Percentiles rank a stretch among this genome's conserved stretches.
phyloP scores from a whole-genome alignment of 2,888 invertebrate genomes.

The Petrolisthes manimaculis region DNA sequence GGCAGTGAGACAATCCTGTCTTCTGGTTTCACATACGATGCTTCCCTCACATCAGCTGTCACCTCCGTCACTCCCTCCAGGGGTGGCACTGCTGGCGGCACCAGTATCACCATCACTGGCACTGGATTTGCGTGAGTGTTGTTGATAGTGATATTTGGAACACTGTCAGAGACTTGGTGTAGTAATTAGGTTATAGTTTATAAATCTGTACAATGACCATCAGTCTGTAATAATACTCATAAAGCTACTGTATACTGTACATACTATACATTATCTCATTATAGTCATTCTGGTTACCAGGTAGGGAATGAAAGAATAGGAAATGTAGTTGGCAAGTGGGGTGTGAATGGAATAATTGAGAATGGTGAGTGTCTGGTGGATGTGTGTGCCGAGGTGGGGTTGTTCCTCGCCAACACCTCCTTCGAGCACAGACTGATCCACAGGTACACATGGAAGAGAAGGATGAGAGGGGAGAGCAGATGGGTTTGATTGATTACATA shows the following conservation, averaged over 20 bases:
- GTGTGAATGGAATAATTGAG: too few species aligned
- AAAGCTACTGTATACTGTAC: not conserved
- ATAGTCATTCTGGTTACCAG: not conserved
- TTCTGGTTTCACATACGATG: conserved; percentile 42
- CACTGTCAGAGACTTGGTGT: not conserved
- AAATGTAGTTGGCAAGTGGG: too few species aligned
- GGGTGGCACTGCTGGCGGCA: conserved; percentile 63
- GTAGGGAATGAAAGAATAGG: too few species aligned
- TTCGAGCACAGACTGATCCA: too few species aligned
- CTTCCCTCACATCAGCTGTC: conserved; percentile 37
- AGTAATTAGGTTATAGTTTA: not conserved
- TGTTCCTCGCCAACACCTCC: too few species aligned
- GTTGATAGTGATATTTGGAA: too few species aligned
- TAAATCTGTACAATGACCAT: too few species aligned
- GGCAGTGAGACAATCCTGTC: not conserved
- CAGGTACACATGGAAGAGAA: too few species aligned
- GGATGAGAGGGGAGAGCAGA: too few species aligned
- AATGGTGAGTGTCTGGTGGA: too few species aligned
- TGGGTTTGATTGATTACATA: too few species aligned
- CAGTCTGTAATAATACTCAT: not conserved
- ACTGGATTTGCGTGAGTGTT: conserved; percentile 57
- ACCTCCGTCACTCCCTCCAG: conserved; percentile 35
- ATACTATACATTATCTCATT: not conserved
- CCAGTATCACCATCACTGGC: conserved; percentile 54
- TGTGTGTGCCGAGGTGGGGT: too few species aligned